Evolutionary conservation across 2,797 vertebrate genomes (phyloP), one percentile per base, ranked within the genome.

Genomic region (Myiothlypis coronata): DNA sequence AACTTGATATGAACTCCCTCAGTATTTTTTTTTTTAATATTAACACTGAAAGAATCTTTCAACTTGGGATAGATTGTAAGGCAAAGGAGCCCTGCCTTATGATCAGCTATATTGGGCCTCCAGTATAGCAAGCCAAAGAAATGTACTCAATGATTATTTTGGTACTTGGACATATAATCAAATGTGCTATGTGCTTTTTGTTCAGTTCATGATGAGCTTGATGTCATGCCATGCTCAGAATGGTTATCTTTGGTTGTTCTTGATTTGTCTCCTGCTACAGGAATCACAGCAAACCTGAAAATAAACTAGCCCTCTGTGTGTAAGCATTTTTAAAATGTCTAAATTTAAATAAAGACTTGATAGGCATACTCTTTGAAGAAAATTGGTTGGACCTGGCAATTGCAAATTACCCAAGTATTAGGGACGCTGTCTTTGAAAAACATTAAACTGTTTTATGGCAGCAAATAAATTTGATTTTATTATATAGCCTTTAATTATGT

Each of bases 331-430:
- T 10, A 8, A 78, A 89, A 87, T 77, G 23, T 41, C 30, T 49
- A 60, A 52, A 82, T 85, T 72, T 77, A 82, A 87, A 37, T 53
- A 50, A 83, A 92, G 37, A 35, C 15, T 85, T 85, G 27, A 69
- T 89, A 85, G 92, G 50, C 69, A 52, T 86, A 17, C 30, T 65
- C 14, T 91, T 91, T 88, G 46, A 91, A 92, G 69, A 86, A 89
- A 91, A 89, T 65, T 71, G 22, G 11, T 75, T 75, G 49, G 60
- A 83, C 50, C n/a, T 89, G 35, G 15, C 39, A 87, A 68, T 57
- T 85, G 75, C 8, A 57, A 92, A 46, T 75, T 90, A 60, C n/a
- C 8, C 8, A 75, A 74, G 55, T 65, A 64, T 74, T 79, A 53
- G 56, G 68, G 71, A 69, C 0, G 2, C 76, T 76, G 56, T 59